These are phyloP conservation scores for Parazoanthus darwini DNA, from an alignment of 92 coral and sea anemone genomes.

Conservation along the genomic window DNA sequence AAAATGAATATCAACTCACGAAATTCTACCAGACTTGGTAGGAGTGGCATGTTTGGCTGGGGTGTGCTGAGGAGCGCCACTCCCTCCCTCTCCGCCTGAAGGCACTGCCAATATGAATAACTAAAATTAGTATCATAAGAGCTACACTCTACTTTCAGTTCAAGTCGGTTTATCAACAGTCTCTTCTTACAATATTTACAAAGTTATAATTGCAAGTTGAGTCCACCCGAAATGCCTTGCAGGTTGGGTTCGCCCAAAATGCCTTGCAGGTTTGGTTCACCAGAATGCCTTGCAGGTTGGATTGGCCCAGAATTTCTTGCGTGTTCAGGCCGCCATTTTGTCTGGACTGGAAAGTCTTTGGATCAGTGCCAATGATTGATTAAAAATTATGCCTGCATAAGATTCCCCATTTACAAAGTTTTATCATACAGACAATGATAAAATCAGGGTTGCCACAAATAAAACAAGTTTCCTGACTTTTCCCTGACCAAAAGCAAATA, in stretches of 20 bases:
- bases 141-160: too few species aligned
- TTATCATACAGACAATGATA: background rate
- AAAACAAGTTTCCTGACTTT: too few species aligned
- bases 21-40: conserved; percentile 91
- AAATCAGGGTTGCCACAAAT: too few species aligned
- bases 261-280: background rate
- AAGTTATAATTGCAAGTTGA: background rate
- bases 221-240: background rate
- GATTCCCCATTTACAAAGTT: too few species aligned
- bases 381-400: background rate
- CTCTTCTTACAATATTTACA: background rate
- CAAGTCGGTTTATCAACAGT: too few species aligned
- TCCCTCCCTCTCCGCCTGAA: conserved; percentile 45
- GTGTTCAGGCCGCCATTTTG: too few species aligned
- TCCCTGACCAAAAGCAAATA: too few species aligned
- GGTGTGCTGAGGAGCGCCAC: conserved; percentile 46
- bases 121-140: background rate
- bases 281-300: too few species aligned
- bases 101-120: conserved; percentile 3
- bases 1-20: conserved; percentile 61
- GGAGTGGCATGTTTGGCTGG: conserved; percentile 77
- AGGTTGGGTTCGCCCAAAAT: background rate
- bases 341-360: background rate
- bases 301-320: background rate
- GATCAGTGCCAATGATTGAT: background rate